phyloP scores from a whole-genome alignment of 2,797 vertebrate species.

The Rhabdophis nuchalis region DNA sequence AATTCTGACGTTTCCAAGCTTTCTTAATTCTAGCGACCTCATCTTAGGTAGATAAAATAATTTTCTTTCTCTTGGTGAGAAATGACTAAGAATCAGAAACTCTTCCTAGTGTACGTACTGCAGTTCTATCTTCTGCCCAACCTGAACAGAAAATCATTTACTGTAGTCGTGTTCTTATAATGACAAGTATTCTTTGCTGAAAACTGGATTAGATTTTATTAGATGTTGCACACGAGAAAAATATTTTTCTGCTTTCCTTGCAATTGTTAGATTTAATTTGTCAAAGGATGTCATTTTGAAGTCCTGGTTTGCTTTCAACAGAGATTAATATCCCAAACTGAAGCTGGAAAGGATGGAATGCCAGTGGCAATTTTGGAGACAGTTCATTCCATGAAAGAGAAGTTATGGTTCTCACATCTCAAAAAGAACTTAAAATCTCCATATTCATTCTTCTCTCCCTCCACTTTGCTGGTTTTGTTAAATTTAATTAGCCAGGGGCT shows the following conservation, averaged over 20 bases:
- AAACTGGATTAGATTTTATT: not conserved
- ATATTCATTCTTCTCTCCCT: not conserved
- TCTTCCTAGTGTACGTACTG: not conserved
- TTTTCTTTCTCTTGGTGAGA: not conserved
- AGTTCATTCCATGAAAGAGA: not conserved
- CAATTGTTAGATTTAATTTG: not conserved
- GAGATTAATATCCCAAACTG: not conserved
- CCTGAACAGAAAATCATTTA: not conserved
- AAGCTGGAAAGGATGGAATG: not conserved
- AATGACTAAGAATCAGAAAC: not conserved
- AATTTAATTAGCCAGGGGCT: slow-evolving; percentile 24
- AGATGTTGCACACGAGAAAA: not conserved
- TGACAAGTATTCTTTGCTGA: not conserved
- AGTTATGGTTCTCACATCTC: not conserved
- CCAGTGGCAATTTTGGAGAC: not conserved
- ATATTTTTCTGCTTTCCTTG: not conserved
- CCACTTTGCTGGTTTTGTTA: not conserved
- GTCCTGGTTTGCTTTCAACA: not conserved
- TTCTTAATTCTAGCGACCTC: not conserved
- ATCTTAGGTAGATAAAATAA: not conserved
- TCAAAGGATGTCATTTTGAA: not conserved
- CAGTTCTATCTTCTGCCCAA: not conserved
- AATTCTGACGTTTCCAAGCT: not conserved
- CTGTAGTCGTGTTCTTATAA: not conserved
- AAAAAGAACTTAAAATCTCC: not conserved